Base-by-base conservation (phyloP, 2,113 vertebrate species). In the Lophura nycthemera region DNA sequence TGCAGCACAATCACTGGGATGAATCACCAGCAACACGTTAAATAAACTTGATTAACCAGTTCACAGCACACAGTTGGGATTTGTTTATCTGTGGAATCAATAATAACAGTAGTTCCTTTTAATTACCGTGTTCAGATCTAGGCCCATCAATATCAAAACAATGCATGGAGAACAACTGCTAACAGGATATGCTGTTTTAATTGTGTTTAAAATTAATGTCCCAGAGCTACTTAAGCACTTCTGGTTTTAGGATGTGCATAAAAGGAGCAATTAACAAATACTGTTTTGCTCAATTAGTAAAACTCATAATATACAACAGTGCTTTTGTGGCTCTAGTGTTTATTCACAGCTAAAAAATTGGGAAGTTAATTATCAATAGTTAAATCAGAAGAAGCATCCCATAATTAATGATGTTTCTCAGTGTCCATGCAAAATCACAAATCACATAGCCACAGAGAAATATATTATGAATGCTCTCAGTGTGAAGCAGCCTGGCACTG, bases 21-120 rank as follows among this genome's bases (percentile, higher is more conserved):
- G 96, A 96, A 94, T 95, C 92, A 96, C 83, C 70, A 90, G 65
- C 0, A 1, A 74, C 69, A 94, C 80, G 72, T 84, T 90, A 90
- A 92, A 89, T 88, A 96, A 96, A 95, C 82, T 84, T 73, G 88
- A 95, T 92, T 93, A 96, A 95, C 91, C 79, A 89, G 90, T 92
- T 93, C 90, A 89, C 34, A 89, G 80, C 80, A 88, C 0, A 4
- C 13, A 90, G 79, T 80, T 83, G 86, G 36, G 34, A 3, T 90
- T 88, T 86, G 90, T 90, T 95, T 95, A 89, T 95, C 93, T 95
- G 52, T 4, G 10, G 93, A 61, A 95, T 90, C 77, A 95, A 93
- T 79, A 95, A 83, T 86, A 95, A 95, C 80, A 87, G 67, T 64
- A 76, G 84, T 88, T 96, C 42, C 63, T 91, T 94, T 89, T 92